Base-by-base conservation (phyloP, 2,113 vertebrate genomes). In the Podocnemis expansa region DNA sequence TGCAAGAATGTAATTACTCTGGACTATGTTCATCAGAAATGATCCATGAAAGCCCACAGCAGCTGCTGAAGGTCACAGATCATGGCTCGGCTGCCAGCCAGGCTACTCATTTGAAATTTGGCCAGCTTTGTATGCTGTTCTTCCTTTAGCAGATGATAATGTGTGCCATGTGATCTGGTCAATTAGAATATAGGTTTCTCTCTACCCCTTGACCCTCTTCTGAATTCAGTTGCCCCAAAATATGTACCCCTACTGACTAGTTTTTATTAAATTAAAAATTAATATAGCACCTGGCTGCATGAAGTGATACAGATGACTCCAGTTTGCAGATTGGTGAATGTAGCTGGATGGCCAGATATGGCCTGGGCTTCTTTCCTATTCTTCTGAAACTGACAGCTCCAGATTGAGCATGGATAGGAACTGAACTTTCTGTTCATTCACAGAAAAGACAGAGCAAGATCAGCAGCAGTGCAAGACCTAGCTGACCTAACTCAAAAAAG, bases 1-100 rank as follows among this genome's bases (percentile, higher is more conserved):
- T 90, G 83, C 81, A 89, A 83, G 73, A 80, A 80, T 83, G 51
- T 92, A 89, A 97, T 97, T 96, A 92, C 76, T 87, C 31, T 91
- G 70, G 63, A 78, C 92, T 97, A 41, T 93, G 75, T 78, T 95
- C 19, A 79, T 89, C 88, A 95, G 82, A 96, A 83, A 76, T 91
- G 86, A 96, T 79, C 82, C 87, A 34, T 58, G 89, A 91, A 78
- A 29, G 52, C 56, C 93, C 0, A 0, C 29, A 29, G 82, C 41
- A 89, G 49, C 47, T 89, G 41, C 41, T 80, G 63, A 89, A 84
- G 83, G 52, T 93, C 95, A 78, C 0, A 16, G 89, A 83, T 76
- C 9, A 38, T 29, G 27, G 14, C 38, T 79, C 58, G n/a, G 55
- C 47, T 78, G 38, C 51, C 54, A 87, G 54, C 3, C 84, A 85